Evolutionary conservation across 2,888 invertebrate genomes (phyloP), one percentile per base, ranked within the genome.

Genomic region (Pegoplata infirma): DNA sequence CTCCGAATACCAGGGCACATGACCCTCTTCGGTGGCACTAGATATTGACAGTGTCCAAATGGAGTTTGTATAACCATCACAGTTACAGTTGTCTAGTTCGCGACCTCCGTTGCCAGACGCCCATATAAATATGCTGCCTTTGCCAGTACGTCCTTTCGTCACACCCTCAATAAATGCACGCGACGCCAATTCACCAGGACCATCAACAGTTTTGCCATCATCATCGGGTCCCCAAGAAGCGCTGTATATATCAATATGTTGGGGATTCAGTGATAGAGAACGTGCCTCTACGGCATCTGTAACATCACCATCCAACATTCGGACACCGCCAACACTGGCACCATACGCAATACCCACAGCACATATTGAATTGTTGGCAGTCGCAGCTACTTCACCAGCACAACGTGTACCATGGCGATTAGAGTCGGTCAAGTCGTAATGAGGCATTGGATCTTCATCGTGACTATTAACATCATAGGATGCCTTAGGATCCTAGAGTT

Each of bases 151-250:
- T 75, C 98, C 98, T 92, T 96, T 96, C 0, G 94, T 95, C 58
- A 99, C 97, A 28, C 99, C 99, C 90, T 98, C 96, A 82, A 96
- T 94, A 87, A 99, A 99, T 3, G 99, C 99, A 83, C 96, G 92
- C 0, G 96, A 95, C 0, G 99, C 98, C 46, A 99, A 91, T 86
- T 96, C 96, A 0, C 98, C 98, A 0, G 99, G 99, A 0, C 99
- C 99, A 86, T 98, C 98, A 0, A 98, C 98, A 0, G 99, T 99
- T 88, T 97, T 96, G 0, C 99, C 99, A 86, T 99, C 98, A 88
- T 99, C 98, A 86, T 99, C 98, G 0, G 98, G 98, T 1, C 98
- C 98, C 98, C 98, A 98, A 8, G 97, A 97, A 5, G 98, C 98
- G 85, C 97, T 98, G 91, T 99, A 99, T 84, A 99, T 98, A 90